Evolutionary conservation across 1,140 invertebrate genomes (phyloP).

Genomic region (Drosophila tani): DNA sequence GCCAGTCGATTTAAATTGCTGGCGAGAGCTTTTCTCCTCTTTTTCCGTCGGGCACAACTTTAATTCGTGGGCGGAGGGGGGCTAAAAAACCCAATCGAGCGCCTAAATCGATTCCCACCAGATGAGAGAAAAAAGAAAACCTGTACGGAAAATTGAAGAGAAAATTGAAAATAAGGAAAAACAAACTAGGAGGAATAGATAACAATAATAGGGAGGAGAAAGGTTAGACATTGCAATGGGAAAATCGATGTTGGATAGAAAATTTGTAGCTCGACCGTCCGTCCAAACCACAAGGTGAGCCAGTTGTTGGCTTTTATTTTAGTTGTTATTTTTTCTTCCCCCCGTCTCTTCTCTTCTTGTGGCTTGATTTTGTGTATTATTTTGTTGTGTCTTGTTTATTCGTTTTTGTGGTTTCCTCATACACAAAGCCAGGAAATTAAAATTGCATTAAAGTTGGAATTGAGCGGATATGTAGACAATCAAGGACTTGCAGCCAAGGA

Average conservation of each 20-base stretch:
- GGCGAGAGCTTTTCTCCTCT: constrained; percentile 25
- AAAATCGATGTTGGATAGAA: constrained; percentile 56
- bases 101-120: constrained; percentile 42
- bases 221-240: constrained; percentile 42
- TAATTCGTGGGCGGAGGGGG: constrained; percentile 32
- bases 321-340: constrained; percentile 6
- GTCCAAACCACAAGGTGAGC: constrained; percentile 44
- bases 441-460: constrained; percentile 37
- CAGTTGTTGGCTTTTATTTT: constrained; percentile 42
- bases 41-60: constrained; percentile 26
- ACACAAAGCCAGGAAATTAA: constrained; percentile 48
- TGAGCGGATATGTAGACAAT: constrained; percentile 1
- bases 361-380: constrained; percentile 34
- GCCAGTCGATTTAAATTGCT: constrained; percentile 24
- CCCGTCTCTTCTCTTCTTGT: constrained; percentile 16
- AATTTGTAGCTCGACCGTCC: constrained; percentile 33
- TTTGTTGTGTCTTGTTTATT: constrained; percentile 38
- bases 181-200: constrained; percentile 28
- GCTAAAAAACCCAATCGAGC: constrained; percentile 33
- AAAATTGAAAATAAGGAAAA: constrained; percentile 45
- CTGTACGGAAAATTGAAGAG: constrained; percentile 42
- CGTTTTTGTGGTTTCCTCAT: constrained; percentile 43
- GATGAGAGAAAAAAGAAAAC: constrained; percentile 24
- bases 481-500: constrained; percentile 28
- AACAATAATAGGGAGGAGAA: constrained; percentile 40